Evolutionary conservation across 2,797 vertebrate genomes (phyloP).

Genomic region (Epinephelus malabaricus): DNA sequence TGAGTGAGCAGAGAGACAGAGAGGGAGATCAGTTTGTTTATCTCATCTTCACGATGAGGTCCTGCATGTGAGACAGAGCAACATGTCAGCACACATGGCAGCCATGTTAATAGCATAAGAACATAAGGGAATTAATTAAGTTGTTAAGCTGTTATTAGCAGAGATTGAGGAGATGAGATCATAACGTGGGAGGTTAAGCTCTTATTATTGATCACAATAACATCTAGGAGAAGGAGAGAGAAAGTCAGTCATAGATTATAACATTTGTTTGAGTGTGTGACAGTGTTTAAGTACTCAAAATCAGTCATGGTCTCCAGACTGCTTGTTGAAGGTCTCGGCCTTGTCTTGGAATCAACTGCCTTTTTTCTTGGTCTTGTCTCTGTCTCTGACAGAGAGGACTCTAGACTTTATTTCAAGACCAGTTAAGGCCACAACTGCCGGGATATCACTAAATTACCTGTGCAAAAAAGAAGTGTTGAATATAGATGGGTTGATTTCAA

Average conservation of each 20-base stretch:
- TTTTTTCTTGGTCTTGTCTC: too few relatives aligned
- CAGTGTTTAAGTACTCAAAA: too few relatives aligned
- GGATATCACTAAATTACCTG: too few relatives aligned
- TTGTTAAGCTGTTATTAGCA: constrained; percentile 47
- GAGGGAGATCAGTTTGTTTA: constrained; percentile 20
- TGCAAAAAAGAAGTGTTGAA: too few relatives aligned
- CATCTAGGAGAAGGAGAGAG: constrained; percentile 9
- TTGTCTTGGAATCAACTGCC: too few relatives aligned
- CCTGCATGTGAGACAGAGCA: constrained; percentile 5
- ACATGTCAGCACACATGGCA: background rate
- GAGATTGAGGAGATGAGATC: constrained; percentile 53
- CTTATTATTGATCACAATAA: constrained; percentile 46
- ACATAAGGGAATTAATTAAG: constrained; percentile 42
- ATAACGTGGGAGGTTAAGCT: constrained; percentile 29
- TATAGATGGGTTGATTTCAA: too few relatives aligned
- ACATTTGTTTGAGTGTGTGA: background rate
- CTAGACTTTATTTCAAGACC: too few relatives aligned
- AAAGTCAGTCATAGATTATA: background rate
- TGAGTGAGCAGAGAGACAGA: constrained; percentile 63
- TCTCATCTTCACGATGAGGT: background rate
- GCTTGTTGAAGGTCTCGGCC: too few relatives aligned
- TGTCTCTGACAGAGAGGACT: too few relatives aligned
- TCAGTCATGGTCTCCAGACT: too few relatives aligned
- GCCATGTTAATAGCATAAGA: constrained; percentile 16
- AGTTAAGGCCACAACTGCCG: too few relatives aligned